These are phyloP conservation scores for Pampus argenteus DNA, from an alignment of 2,797 vertebrate genomes.

Conservation along the genomic window DNA sequence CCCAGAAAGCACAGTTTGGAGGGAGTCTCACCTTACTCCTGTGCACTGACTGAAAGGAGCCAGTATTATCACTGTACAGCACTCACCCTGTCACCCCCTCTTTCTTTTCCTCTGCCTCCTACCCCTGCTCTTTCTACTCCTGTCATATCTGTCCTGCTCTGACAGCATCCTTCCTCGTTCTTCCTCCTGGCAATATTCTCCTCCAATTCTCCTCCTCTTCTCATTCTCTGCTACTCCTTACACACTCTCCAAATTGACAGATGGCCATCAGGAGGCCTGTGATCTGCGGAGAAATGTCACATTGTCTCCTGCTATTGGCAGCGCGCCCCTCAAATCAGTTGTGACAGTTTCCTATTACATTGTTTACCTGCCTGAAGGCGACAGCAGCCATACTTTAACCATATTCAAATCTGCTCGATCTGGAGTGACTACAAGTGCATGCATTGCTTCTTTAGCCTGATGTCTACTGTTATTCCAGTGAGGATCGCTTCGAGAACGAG, in stretches of 20 bases:
- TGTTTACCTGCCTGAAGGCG: constrained; percentile 80
- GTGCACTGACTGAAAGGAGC: constrained; percentile 76
- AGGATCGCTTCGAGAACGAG: constrained; percentile 71
- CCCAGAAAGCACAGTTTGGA: constrained; percentile 85
- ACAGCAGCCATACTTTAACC: constrained; percentile 65
- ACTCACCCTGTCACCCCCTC: constrained; percentile 67
- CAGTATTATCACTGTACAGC: constrained; percentile 80
- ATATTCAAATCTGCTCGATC: constrained; percentile 74
- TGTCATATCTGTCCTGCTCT: constrained; percentile 41
- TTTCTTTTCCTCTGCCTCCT: constrained; percentile 51
- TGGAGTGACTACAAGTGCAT: constrained; percentile 58
- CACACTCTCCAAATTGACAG: constrained; percentile 65
- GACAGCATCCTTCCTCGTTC: constrained; percentile 30
- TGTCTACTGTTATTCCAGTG: constrained; percentile 74
- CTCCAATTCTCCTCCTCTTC: constrained; percentile 28
- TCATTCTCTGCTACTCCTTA: constrained; percentile 55
- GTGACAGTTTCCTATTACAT: constrained; percentile 81
- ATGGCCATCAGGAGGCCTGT: constrained; percentile 74
- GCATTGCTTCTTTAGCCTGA: constrained; percentile 54
- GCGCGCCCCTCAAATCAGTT: constrained; percentile 74
- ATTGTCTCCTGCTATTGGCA: constrained; percentile 66
- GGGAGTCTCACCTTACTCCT: constrained; percentile 80
- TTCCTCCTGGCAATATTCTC: constrained; percentile 23
- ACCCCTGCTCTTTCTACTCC: constrained; percentile 53
- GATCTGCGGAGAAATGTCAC: constrained; percentile 75